Evolutionary conservation across 2,888 invertebrate genomes (phyloP).

Genomic region (Carterocephalus palaemon): DNA sequence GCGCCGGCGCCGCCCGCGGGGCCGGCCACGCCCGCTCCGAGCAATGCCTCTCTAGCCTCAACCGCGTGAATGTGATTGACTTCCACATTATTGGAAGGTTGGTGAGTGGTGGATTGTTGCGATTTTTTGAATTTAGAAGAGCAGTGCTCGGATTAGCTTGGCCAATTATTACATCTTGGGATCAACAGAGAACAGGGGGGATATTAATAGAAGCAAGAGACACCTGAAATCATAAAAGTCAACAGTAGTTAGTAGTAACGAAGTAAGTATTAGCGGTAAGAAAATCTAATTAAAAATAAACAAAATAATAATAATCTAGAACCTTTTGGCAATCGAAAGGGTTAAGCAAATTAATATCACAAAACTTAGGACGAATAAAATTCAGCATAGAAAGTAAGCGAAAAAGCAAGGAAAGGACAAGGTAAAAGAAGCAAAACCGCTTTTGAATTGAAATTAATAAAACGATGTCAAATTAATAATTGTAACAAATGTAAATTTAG

Average conservation of each 20-base stretch:
- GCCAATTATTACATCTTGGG: conserved; percentile 45
- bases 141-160: conserved; percentile 67
- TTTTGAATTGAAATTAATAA: too few species aligned
- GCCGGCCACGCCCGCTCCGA: conserved; percentile 52
- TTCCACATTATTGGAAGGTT: conserved; percentile 21
- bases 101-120: conserved; percentile 6
- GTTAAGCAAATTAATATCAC: too few species aligned
- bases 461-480: too few species aligned
- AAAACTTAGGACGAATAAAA: too few species aligned
- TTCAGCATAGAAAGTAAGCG: too few species aligned
- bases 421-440: too few species aligned
- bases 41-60: conserved; percentile 49
- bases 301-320: too few species aligned
- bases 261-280: conserved; percentile 27
- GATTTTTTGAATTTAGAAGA: conserved; percentile 50
- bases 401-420: too few species aligned
- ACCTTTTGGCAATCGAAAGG: too few species aligned
- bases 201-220: conserved; percentile 53
- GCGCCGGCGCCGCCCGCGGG: conserved; percentile 72
- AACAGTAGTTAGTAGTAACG: conserved; percentile 41
- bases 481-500: too few species aligned
- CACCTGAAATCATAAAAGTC: conserved; percentile 68
- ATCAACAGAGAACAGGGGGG: conserved; percentile 45
- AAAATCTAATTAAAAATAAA: conserved; percentile 29
- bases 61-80: too few species aligned